Conservation (phyloP, 2,113 vertebrate genomes). For the Platanista minor region DNA sequence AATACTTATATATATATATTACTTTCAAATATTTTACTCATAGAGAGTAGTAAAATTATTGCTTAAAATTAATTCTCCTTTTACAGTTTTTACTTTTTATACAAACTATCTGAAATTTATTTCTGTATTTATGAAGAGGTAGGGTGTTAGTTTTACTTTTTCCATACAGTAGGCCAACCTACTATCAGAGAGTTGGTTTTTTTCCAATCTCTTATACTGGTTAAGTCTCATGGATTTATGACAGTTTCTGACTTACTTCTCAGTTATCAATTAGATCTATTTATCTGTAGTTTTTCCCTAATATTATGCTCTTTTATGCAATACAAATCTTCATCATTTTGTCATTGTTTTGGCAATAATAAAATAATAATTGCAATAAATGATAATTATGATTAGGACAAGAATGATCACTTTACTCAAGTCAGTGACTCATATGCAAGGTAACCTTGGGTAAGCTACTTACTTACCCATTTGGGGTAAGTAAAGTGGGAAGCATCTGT, state of each 20-base stretch:
- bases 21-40: neutral
- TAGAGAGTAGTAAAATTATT: neutral
- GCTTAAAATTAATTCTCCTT: slow-evolving; percentile 4
- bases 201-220: neutral
- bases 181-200: neutral
- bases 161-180: neutral
- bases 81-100: neutral
- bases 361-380: neutral
- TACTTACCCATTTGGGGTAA: neutral
- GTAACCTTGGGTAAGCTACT: neutral
- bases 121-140: neutral
- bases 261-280: neutral
- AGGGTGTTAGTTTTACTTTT: neutral
- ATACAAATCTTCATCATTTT: neutral
- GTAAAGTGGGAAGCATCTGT: neutral
- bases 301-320: neutral
- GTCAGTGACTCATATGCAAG: neutral
- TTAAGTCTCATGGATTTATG: neutral
- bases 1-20: slow-evolving; percentile 23
- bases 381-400: neutral
- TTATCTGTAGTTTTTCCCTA: neutral
- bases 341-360: neutral
- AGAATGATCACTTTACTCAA: neutral
- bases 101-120: neutral
- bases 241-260: neutral